Percentiles rank a stretch among this genome's conserved stretches.
phyloP scores from a whole-genome alignment of 2,113 vertebrate genomes.

The Vanacampus margaritifer region DNA sequence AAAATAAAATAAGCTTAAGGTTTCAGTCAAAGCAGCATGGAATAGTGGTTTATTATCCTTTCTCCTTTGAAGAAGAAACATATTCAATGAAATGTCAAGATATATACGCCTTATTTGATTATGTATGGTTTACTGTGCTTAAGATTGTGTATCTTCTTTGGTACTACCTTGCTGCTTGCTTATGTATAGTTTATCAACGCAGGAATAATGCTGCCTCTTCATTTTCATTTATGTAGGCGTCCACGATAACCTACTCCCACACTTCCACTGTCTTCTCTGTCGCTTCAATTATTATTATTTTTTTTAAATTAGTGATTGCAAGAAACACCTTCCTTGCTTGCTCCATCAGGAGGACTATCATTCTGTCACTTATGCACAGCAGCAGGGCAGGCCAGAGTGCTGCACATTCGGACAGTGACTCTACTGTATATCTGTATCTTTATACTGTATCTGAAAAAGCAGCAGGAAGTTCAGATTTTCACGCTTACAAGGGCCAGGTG shows the following conservation, averaged over 20 bases:
- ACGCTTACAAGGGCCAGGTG: constrained; percentile 23
- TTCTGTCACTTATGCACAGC: constrained; percentile 43
- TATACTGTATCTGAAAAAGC: constrained; percentile 34
- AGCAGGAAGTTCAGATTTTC: constrained; percentile 28
- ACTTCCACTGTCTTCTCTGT: constrained; percentile 31
- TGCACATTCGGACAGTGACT: constrained; percentile 24
- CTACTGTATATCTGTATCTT: constrained; percentile 6
- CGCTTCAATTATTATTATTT: constrained; percentile 37
- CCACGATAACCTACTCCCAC: neutral
- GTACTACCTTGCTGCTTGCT: neutral
- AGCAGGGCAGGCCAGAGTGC: constrained; percentile 5
- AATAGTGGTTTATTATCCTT: too few species aligned
- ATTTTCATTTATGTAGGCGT: neutral
- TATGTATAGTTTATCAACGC: neutral
- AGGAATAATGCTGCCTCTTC: neutral
- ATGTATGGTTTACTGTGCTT: neutral
- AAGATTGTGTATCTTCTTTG: neutral
- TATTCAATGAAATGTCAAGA: too few species aligned
- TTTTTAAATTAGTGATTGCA: constrained; percentile 46
- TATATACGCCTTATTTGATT: too few species aligned
- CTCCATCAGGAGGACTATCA: constrained; percentile 41
- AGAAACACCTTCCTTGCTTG: constrained; percentile 45
- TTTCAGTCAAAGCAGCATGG: too few species aligned
- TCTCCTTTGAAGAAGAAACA: too few species aligned
- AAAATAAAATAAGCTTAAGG: too few species aligned